Conservation (phyloP, 2,113 vertebrate species). For the Motacilla alba region DNA sequence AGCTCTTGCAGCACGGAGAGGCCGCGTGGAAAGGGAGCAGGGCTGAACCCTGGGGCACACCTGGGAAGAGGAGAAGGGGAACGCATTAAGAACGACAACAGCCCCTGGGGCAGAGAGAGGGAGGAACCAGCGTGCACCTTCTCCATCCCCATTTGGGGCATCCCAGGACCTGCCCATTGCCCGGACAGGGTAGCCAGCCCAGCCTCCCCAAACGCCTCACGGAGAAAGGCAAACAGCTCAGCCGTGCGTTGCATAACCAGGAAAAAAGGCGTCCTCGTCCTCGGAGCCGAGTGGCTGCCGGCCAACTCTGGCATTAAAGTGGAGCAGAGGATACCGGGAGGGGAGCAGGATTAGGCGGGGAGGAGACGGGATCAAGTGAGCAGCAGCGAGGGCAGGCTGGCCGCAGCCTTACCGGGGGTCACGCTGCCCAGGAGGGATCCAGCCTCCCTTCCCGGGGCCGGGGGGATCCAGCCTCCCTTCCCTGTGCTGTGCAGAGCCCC, state of each 20-base stretch:
- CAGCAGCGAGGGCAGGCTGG: neutral
- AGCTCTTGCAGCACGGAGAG: neutral
- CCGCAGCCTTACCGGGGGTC: neutral
- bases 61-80: neutral
- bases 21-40: neutral
- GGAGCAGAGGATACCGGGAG: constrained; percentile 12
- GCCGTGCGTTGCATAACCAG: neutral
- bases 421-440: too few species aligned
- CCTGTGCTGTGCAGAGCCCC: too few species aligned
- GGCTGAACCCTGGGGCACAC: neutral
- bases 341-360: neutral
- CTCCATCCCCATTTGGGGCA: fast-evolving
- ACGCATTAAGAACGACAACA: fast-evolving
- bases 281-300: neutral
- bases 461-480: too few species aligned
- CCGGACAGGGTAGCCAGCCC: neutral
- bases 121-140: fast-evolving
- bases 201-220: neutral
- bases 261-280: constrained; percentile 8
- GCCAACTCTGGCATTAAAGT: constrained; percentile 43
- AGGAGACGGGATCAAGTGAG: constrained; percentile 22
- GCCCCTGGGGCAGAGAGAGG: neutral
- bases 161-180: neutral
- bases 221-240: neutral
- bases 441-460: too few species aligned